Conservation (phyloP, 2,888 invertebrate species). For the Copidosoma aretas region DNA sequence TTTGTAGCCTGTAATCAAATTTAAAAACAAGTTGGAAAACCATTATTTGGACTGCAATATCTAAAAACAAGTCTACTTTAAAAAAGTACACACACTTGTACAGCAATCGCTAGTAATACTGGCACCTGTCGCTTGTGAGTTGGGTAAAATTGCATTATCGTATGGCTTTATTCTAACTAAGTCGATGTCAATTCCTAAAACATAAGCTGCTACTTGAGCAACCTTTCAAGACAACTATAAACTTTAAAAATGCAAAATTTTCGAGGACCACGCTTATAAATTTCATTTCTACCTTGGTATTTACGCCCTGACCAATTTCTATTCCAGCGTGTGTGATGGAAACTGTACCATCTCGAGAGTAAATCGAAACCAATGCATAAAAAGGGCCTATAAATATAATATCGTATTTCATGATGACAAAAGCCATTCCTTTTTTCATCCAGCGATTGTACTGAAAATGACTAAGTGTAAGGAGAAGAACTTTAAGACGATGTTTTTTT, state of each 20-base stretch:
- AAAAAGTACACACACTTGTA: slow-evolving; percentile 53
- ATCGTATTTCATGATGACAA: slow-evolving; percentile 28
- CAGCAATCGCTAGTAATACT: slow-evolving; percentile 75
- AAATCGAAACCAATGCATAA: slow-evolving; percentile 31
- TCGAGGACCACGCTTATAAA: neutral
- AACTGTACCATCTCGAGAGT: slow-evolving; percentile 35
- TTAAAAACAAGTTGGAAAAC: neutral
- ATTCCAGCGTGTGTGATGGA: slow-evolving; percentile 31
- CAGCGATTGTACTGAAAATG: slow-evolving; percentile 72
- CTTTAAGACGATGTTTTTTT: neutral
- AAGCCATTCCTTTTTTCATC: slow-evolving; percentile 76
- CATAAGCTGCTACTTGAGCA: slow-evolving; percentile 77
- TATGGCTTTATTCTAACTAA: slow-evolving; percentile 72
- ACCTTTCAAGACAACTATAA: slow-evolving; percentile 61
- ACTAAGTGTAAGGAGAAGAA: neutral
- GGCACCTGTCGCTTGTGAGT: slow-evolving; percentile 74
- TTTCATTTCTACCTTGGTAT: slow-evolving; percentile 31
- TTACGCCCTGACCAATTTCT: slow-evolving; percentile 40
- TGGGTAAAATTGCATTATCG: slow-evolving; percentile 71
- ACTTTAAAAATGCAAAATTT: neutral
- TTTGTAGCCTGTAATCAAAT: slow-evolving; percentile 64
- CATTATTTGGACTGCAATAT: neutral
- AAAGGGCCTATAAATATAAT: neutral
- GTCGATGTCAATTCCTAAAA: slow-evolving; percentile 73
- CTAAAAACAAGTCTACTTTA: neutral